Base-by-base conservation (phyloP, 2,797 vertebrate genomes). In the Melanotaenia pygmaea region DNA sequence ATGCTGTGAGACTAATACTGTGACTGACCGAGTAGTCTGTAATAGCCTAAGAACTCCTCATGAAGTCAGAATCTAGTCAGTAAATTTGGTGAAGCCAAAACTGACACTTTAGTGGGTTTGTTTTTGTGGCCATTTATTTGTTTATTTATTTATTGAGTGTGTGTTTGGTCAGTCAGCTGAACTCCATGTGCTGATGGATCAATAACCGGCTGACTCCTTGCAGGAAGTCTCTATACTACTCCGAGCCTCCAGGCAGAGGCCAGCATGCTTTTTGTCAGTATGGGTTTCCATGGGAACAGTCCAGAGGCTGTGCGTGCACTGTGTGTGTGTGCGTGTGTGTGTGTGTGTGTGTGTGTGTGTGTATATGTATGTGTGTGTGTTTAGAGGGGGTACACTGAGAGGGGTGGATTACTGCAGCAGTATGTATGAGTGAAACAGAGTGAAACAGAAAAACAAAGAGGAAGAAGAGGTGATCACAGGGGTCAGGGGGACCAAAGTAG, bases 231-330 rank as follows among this genome's bases (percentile, higher is more conserved):
- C 79, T 67, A 67, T 6, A 13, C 30, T 71, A 80, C 77, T 66
- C 73, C 18, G 0, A 85, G 86, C 86, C 72, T 87, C 58, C 67
- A 89, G 84, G 85, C 87, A 79, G 70, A 67, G 86, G 71, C 80
- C 85, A 63, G 51, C 59, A 47, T 84, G 85, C 82, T 87, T 89
- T 84, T 75, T 82, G 82, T 80, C 85, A n/a, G 82, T 88, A 81
- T 89, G 71, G 67, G 91, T 92, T 92, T 89, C 91, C 86, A 91
- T 92, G 89, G 91, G 84, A 91, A 91, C 91, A 88, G 86, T 75
- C 74, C n/a, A 50, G 28, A 67, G 57, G 67, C 45, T 32, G 72
- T 67, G 67, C 24, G 51, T 32, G 35, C 3, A 5, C 63, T 54
- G 66, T 74, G 72, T 53, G 16, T 50, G 67, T 65, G 63, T 32